A percentile compares a stretch with the other conserved stretches of the same genome.
Conservation (phyloP, 2,797 vertebrate species). For the Alfaro cultratus region DNA sequence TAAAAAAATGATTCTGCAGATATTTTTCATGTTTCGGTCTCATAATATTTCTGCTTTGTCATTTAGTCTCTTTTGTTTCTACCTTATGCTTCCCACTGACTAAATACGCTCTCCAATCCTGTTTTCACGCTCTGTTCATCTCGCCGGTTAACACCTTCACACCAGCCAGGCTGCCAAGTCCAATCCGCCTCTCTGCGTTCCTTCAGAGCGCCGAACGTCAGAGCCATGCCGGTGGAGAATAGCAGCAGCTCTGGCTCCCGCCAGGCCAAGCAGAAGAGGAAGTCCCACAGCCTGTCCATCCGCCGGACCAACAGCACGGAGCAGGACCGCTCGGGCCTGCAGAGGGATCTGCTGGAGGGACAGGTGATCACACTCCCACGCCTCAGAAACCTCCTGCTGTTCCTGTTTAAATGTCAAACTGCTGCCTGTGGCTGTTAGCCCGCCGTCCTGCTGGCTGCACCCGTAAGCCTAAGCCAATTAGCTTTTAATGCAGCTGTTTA, state of each 20-base stretch:
- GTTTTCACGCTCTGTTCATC: conserved; percentile 35
- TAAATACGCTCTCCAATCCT: neutral
- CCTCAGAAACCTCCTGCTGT: neutral
- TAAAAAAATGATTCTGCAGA: neutral
- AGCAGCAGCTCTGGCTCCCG: conserved; percentile 91
- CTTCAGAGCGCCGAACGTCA: conserved; percentile 74
- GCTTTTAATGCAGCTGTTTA: conserved; percentile 31
- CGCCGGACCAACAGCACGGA: conserved; percentile 97
- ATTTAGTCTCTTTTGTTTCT: neutral
- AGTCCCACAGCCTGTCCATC: conserved; percentile 97
- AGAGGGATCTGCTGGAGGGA: conserved; percentile 93
- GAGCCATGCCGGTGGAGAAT: conserved; percentile 96
- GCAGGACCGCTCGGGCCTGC: conserved; percentile 90
- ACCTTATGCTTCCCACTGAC: neutral
- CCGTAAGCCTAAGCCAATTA: conserved; percentile 65
- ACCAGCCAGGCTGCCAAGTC: conserved; percentile 22
- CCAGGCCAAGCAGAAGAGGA: conserved; percentile 97
- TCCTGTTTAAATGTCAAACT: neutral
- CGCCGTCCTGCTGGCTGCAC: conserved; percentile 22
- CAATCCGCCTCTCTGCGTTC: neutral
- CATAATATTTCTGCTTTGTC: neutral
- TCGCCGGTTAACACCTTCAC: conserved; percentile 35
- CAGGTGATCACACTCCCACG: conserved; percentile 79
- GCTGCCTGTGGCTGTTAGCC: conserved; percentile 21
- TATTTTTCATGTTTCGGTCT: neutral